Base-by-base conservation (phyloP, 1,140 invertebrate genomes). In the Brachionus sp. region DNA sequence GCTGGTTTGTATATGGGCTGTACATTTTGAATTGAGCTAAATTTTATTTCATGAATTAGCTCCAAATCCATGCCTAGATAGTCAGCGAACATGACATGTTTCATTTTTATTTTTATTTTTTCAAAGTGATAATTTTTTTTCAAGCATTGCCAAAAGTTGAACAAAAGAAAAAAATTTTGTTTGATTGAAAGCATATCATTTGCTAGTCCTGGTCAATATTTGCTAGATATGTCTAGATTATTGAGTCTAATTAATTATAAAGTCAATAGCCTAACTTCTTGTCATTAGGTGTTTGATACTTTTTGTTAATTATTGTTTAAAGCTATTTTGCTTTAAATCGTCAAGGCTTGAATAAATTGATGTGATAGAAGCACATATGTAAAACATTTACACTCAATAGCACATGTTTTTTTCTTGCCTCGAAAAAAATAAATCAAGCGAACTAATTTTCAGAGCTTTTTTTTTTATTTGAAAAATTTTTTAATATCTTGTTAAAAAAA, bases 11-110 rank as follows among this genome's bases (percentile, higher is more conserved):
- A 50, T 19, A 19, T 62, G 0, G 9, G 35, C 33, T 35, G 50
- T 2, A 75, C 23, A 25, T 44, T 25, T n/a, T 75, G 19, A 6
- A 25, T 75, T 23, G 42, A 46, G 10, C 23, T 46, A 7, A 75
- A 13, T 75, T 64, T 80, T 62, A 80, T 80, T 42, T 62, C 53
- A 19, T 80, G 77, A 16, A 80, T 80, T 13, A 80, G 77, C 23
- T 57, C 77, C 19, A 80, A 62, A 23, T 80, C 62, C 16, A 80
- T 25, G 33, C 77, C 77, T 9, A 80, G 39, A 35, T 23, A 62
- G 35, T 80, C 77, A 19, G 77, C 77, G 37, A 80, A 80, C 25
- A 42, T 37, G 10, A 80, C 77, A 42, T 80, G 77, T n/a, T 66
- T 80, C 19, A 19, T 80, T 23, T 57, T 44, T 46, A 1, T 44